A percentile compares a stretch with the other conserved stretches of the same genome.
Conservation (phyloP, 2,113 vertebrate species). For the Natator depressus region DNA sequence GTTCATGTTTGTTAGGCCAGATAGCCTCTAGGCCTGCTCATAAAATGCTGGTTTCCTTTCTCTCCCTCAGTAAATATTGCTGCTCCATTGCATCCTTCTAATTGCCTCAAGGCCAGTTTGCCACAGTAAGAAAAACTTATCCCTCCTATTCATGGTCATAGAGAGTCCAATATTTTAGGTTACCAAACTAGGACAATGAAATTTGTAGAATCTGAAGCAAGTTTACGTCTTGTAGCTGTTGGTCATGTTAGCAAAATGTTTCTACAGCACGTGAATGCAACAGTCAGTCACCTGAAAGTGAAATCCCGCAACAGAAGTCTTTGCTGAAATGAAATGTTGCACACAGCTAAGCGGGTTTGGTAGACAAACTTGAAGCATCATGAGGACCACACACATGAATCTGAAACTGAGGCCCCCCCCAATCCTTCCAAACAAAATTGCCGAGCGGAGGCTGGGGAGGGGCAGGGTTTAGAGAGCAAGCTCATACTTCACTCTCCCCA, state of each 20-base stretch:
- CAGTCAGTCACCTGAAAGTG: background rate
- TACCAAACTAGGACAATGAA: background rate
- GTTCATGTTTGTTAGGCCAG: background rate
- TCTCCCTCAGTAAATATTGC: background rate
- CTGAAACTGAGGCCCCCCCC: background rate
- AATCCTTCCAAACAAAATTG: background rate
- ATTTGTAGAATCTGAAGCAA: background rate
- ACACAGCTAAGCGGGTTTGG: background rate
- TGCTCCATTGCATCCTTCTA: background rate
- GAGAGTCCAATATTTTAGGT: background rate
- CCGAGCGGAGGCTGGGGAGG: background rate
- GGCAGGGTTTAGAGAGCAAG: too few relatives aligned
- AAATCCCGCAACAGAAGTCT: accelerated
- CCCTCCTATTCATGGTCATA: background rate
- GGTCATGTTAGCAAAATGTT: background rate
- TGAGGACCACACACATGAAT: background rate
- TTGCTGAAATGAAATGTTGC: background rate
- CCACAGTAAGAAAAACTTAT: background rate
- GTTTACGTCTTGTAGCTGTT: background rate
- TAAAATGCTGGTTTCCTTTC: background rate
- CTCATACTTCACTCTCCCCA: background rate
- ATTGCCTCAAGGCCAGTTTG: background rate
- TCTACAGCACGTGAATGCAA: background rate
- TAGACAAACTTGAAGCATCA: background rate
- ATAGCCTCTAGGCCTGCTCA: background rate